These are phyloP conservation scores for Gymnothorax reevesii DNA, from an alignment of 2,797 vertebrate species.

Conservation along the genomic window DNA sequence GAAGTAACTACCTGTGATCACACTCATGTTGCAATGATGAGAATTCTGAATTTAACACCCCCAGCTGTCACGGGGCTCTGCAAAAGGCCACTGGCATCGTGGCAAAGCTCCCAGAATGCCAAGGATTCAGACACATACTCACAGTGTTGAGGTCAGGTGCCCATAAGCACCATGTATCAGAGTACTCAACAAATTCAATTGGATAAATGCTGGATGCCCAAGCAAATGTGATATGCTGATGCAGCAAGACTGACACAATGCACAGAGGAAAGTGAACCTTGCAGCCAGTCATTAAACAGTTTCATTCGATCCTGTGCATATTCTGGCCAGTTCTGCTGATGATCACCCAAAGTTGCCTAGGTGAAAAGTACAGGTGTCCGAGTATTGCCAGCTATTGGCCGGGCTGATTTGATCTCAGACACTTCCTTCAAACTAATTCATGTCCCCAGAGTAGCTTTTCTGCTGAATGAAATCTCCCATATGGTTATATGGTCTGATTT, in stretches of 20 bases:
- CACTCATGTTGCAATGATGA: slow-evolving; percentile 30
- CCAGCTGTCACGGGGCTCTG: slow-evolving; percentile 58
- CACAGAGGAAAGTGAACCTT: neutral
- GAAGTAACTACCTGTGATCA: slow-evolving; percentile 51
- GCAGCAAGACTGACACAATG: neutral
- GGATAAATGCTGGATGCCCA: neutral
- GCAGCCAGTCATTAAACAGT: neutral
- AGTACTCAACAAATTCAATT: slow-evolving; percentile 2
- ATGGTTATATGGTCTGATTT: neutral
- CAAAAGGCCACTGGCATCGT: slow-evolving; percentile 36
- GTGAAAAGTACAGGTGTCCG: neutral
- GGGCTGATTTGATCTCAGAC: neutral
- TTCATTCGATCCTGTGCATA: neutral
- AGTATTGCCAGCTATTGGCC: neutral
- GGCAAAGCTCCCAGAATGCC: slow-evolving; percentile 41
- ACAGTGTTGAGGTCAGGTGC: neutral
- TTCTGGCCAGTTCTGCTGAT: neutral
- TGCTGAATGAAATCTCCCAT: slow-evolving; percentile 19
- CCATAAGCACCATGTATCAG: neutral
- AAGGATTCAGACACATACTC: slow-evolving; percentile 1
- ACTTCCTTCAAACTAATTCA: neutral
- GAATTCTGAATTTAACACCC: slow-evolving; percentile 38
- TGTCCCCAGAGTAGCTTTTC: neutral
- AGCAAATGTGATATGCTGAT: neutral
- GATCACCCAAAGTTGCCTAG: slow-evolving; percentile 4